Evolutionary conservation across 2,797 vertebrate species (phyloP).

Genomic region (Salmo trutta): DNA sequence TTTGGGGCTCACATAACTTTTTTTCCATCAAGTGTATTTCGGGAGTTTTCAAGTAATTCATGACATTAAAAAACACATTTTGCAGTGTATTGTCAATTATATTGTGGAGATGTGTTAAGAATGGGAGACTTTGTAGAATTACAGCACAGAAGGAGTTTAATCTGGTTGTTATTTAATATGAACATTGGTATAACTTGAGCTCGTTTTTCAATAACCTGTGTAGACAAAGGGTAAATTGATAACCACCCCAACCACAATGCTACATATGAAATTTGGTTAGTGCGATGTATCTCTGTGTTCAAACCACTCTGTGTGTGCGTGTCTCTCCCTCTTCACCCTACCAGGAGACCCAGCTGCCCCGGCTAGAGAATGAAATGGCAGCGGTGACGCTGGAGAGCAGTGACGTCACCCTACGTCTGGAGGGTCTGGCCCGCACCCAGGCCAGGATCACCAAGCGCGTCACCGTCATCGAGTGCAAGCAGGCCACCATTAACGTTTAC

Average conservation of each 20-base stretch:
- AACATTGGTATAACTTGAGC: too few relatives aligned
- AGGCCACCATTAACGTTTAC: conserved; percentile 65
- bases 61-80: too few relatives aligned
- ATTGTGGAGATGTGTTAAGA: too few relatives aligned
- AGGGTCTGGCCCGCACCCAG: conserved; percentile 65
- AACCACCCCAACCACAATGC: neutral
- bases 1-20: too few relatives aligned
- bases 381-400: conserved; percentile 72
- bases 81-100: too few relatives aligned
- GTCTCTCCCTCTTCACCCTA: neutral
- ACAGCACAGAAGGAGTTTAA: too few relatives aligned
- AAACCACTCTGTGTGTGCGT: neutral
- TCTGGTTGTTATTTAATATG: too few relatives aligned
- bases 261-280: too few relatives aligned
- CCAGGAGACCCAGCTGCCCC: conserved; percentile 80
- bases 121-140: too few relatives aligned
- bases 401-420: conserved; percentile 65
- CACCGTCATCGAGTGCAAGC: conserved; percentile 74
- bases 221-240: neutral
- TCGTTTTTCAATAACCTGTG: too few relatives aligned
- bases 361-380: conserved; percentile 78
- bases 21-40: too few relatives aligned
- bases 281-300: neutral
- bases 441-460: conserved; percentile 66
- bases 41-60: too few relatives aligned